Evolutionary conservation across 1,140 invertebrate genomes (phyloP).

Genomic region (Plectrocnemia conspersa): DNA sequence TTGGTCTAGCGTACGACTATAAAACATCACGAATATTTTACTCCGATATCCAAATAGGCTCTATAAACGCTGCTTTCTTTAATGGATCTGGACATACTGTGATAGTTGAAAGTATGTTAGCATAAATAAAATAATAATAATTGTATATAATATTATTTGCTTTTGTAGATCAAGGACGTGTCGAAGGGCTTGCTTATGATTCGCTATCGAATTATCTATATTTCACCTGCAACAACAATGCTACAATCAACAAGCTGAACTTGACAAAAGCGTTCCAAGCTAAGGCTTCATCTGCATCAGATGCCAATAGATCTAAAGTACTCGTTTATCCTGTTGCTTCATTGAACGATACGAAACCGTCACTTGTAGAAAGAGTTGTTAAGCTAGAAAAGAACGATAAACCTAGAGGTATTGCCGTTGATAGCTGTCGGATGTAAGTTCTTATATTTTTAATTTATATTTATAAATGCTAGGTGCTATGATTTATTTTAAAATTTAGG

Average conservation of each 20-base stretch:
- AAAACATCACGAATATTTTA: slow-evolving; percentile 67
- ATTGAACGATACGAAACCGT: slow-evolving; percentile 37
- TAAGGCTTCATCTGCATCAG: slow-evolving; percentile 54
- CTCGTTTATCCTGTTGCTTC: slow-evolving; percentile 9
- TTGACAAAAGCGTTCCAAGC: slow-evolving; percentile 6
- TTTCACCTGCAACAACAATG: slow-evolving; percentile 81
- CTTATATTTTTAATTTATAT: neutral
- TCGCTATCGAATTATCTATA: slow-evolving; percentile 62
- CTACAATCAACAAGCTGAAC: slow-evolving; percentile 53
- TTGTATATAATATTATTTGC: slow-evolving; percentile 10
- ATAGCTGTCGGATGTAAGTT: slow-evolving; percentile 68
- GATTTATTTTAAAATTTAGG: slow-evolving; percentile 37
- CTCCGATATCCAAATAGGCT: slow-evolving; percentile 80
- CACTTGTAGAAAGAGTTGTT: slow-evolving; percentile 58
- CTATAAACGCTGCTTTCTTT: slow-evolving; percentile 79
- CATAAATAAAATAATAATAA: neutral
- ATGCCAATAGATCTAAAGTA: slow-evolving; percentile 33
- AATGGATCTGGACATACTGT: slow-evolving; percentile 69
- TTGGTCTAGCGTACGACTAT: slow-evolving; percentile 79
- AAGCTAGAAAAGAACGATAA: slow-evolving; percentile 66
- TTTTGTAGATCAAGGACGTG: slow-evolving; percentile 62
- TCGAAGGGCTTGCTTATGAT: slow-evolving; percentile 80
- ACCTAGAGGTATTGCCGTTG: slow-evolving; percentile 76
- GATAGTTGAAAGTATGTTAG: slow-evolving; percentile 61
- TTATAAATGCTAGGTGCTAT: neutral